Evolutionary conservation across 2,797 vertebrate genomes (phyloP).

Genomic region (Syngnathus acus): DNA sequence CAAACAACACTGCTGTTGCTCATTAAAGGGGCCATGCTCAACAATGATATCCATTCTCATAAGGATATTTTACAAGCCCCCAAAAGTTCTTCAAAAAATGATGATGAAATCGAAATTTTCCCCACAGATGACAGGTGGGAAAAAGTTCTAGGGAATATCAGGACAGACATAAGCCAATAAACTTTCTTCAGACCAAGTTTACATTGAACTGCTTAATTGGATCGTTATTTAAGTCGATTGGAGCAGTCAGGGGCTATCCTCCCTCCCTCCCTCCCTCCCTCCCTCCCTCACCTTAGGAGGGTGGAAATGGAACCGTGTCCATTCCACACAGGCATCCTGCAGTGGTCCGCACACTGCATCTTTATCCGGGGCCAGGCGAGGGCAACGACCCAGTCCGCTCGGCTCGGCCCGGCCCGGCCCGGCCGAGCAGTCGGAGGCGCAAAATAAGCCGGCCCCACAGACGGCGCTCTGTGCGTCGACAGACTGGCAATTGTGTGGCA

Average conservation of each 20-base stretch:
- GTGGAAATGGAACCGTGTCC: constrained; percentile 35
- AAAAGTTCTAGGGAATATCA: too few relatives aligned
- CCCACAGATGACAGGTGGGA: too few relatives aligned
- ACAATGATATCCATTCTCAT: too few relatives aligned
- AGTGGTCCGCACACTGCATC: constrained; percentile 57
- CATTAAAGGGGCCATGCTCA: background rate
- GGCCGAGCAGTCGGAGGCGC: constrained; percentile 52
- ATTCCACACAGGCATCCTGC: constrained; percentile 41
- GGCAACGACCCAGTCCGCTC: constrained; percentile 34
- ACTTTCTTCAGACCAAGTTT: too few relatives aligned
- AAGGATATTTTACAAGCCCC: too few relatives aligned
- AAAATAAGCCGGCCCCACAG: constrained; percentile 66
- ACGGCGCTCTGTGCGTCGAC: constrained; percentile 68
- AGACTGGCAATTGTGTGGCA: constrained; percentile 58
- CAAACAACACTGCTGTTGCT: background rate
- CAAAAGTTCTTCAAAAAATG: too few relatives aligned
- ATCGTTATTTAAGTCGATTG: constrained; percentile 2
- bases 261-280: too few relatives aligned
- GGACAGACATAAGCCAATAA: too few relatives aligned
- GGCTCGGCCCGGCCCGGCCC: too few relatives aligned
- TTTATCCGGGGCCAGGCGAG: constrained; percentile 50
- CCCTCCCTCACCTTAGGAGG: constrained; percentile 27
- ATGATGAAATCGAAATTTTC: too few relatives aligned
- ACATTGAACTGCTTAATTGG: too few relatives aligned
- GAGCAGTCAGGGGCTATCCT: constrained; percentile 43